Evolutionary conservation across 2,113 vertebrate genomes (phyloP).

Genomic region (Prinia subflava): DNA sequence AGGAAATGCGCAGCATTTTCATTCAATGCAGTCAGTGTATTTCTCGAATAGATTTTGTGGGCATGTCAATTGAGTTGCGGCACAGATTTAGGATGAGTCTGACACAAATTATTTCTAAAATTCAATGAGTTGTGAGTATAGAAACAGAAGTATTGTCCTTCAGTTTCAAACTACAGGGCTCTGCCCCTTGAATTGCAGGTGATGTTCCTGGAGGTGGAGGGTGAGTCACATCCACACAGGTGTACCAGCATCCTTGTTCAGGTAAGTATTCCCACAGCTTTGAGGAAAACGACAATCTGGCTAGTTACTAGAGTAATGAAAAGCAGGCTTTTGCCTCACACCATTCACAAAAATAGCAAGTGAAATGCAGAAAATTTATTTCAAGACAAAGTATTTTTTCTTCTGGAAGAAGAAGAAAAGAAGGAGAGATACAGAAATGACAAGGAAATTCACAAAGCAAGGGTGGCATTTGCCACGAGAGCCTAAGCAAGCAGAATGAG

Average conservation of each 20-base stretch:
- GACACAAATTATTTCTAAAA: not conserved
- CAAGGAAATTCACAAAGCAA: not conserved
- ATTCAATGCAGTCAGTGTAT: not conserved
- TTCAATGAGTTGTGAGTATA: not conserved
- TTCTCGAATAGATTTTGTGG: not conserved
- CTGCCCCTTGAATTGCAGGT: not conserved
- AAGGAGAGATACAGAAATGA: not conserved
- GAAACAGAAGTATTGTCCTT: not conserved
- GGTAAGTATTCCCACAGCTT: not conserved
- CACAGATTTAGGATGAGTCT: not conserved
- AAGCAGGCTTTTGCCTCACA: not conserved
- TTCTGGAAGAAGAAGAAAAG: not conserved
- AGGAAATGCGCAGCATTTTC: not conserved
- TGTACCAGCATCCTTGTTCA: not conserved
- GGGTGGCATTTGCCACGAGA: not conserved
- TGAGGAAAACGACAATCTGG: not conserved
- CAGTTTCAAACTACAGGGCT: not conserved
- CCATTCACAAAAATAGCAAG: not conserved
- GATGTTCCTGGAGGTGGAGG: not conserved
- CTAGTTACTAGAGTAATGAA: not conserved
- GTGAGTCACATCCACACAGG: not conserved
- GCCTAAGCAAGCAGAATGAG: not conserved
- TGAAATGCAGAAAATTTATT: not conserved
- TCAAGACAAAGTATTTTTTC: not conserved
- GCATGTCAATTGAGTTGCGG: not conserved